Conservation (phyloP, 2,888 invertebrate species). For the Lithophane socia region DNA sequence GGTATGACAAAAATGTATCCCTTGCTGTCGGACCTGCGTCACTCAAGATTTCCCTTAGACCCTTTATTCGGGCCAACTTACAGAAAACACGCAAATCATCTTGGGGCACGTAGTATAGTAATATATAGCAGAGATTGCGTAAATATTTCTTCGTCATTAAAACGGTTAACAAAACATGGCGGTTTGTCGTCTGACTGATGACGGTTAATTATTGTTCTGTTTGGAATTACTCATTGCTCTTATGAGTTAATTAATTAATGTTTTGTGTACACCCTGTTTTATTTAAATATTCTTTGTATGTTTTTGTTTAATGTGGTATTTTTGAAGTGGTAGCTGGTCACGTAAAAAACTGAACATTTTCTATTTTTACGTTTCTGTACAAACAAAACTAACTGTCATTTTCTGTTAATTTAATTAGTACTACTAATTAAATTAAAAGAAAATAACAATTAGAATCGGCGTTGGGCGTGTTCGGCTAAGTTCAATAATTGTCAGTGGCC, state of each 20-base stretch:
- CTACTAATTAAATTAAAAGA: conserved; percentile 1
- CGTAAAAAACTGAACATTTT: neutral
- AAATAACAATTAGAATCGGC: conserved; percentile 17
- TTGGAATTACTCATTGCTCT: conserved; percentile 10
- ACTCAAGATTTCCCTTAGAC: conserved; percentile 76
- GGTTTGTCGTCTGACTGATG: conserved; percentile 37
- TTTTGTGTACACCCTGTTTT: neutral
- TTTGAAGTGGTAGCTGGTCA: neutral
- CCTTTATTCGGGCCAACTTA: conserved; percentile 77
- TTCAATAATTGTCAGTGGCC: conserved; percentile 57
- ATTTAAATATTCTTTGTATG: neutral
- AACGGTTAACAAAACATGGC: conserved; percentile 51
- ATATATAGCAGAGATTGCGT: conserved; percentile 66
- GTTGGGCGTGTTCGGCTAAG: conserved; percentile 39
- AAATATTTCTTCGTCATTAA: conserved; percentile 64
- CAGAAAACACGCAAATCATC: conserved; percentile 78
- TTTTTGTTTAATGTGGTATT: neutral
- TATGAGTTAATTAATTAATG: conserved; percentile 15
- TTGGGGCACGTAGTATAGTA: conserved; percentile 63
- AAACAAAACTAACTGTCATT: too few species aligned
- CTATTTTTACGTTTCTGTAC: neutral
- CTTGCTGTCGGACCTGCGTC: conserved; percentile 81
- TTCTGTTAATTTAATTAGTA: too few species aligned
- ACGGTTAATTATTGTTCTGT: conserved; percentile 40
- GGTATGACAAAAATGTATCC: conserved; percentile 82